Percentiles rank a stretch among this genome's conserved stretches.
These are phyloP conservation scores for Peromyscus californicus DNA, from an alignment of 2,113 vertebrate genomes.

Conservation along the genomic window DNA sequence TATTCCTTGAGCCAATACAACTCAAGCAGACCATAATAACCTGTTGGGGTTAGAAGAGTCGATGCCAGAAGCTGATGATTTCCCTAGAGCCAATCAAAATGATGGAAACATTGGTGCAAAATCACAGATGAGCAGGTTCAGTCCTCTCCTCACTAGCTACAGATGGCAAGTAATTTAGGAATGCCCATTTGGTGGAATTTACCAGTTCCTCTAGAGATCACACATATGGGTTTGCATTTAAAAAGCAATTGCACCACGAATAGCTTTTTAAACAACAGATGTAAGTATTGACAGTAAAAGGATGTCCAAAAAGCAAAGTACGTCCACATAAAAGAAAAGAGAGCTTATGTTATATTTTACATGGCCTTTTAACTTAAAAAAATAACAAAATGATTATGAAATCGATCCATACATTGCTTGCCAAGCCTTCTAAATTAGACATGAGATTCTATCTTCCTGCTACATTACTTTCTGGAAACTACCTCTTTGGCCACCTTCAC, in stretches of 20 bases:
- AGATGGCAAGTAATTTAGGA: conserved; percentile 91
- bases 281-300: conserved; percentile 88
- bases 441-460: conserved; percentile 77
- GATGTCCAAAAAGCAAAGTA: conserved; percentile 83
- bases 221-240: conserved; percentile 90
- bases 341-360: conserved; percentile 76
- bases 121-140: conserved; percentile 95
- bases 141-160: conserved; percentile 89
- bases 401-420: conserved; percentile 77
- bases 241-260: conserved; percentile 88
- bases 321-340: conserved; percentile 78
- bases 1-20: conserved; percentile 76
- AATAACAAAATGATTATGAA: conserved; percentile 78
- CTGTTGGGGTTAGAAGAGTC: conserved; percentile 85
- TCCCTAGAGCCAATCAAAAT: conserved; percentile 89
- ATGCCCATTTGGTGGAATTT: conserved; percentile 90
- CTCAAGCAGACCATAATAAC: conserved; percentile 85
- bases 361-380: conserved; percentile 78
- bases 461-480: conserved; percentile 70
- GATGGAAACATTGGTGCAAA: conserved; percentile 88
- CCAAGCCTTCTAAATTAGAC: conserved; percentile 83
- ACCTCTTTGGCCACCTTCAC: not conserved
- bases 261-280: conserved; percentile 90
- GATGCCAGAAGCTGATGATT: conserved; percentile 88
- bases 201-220: conserved; percentile 91